phyloP scores from a whole-genome alignment of 2,113 vertebrate genomes.

The Cynoglossus semilaevis region DNA sequence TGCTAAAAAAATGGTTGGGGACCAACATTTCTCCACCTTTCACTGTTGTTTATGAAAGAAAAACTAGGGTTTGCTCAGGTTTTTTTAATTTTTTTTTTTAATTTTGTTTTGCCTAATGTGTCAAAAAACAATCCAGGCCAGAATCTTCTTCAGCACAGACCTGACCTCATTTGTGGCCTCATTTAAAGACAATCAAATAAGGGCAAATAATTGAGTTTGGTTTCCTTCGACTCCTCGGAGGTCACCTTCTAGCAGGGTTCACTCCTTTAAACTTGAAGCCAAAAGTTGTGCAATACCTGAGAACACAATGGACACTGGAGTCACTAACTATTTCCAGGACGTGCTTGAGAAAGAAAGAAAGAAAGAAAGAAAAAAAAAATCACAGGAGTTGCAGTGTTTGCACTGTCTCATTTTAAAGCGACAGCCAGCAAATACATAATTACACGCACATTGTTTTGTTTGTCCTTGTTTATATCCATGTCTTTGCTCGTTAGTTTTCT shows the following conservation, averaged over 20 bases:
- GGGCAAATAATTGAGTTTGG: conserved; percentile 36
- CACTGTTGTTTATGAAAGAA: not conserved
- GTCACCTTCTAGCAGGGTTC: conserved; percentile 44
- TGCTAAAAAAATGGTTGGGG: too few relatives aligned
- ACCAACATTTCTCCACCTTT: conserved; percentile 1
- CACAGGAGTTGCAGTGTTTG: conserved; percentile 54
- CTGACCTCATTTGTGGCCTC: conserved; percentile 26
- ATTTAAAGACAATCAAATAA: conserved; percentile 28
- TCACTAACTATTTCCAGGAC: conserved; percentile 34
- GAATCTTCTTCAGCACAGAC: conserved; percentile 10
- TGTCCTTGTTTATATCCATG: conserved; percentile 32
- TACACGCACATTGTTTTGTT: conserved; percentile 42
- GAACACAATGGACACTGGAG: conserved; percentile 38
- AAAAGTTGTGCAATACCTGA: conserved; percentile 56
- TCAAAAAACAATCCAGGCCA: conserved; percentile 24
- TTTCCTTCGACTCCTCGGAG: conserved; percentile 43
- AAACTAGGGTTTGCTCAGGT: conserved; percentile 24
- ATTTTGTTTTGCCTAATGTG: conserved; percentile 3
- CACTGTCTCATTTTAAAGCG: conserved; percentile 14
- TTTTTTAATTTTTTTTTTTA: conserved; percentile 5
- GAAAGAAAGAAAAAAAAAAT: conserved; percentile 43
- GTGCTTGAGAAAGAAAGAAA: conserved; percentile 33
- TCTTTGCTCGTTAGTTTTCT: conserved; percentile 45
- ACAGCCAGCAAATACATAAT: conserved; percentile 44
- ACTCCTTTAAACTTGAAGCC: conserved; percentile 53